Conservation (phyloP, 2,797 vertebrate species). For the Natrix natrix region DNA sequence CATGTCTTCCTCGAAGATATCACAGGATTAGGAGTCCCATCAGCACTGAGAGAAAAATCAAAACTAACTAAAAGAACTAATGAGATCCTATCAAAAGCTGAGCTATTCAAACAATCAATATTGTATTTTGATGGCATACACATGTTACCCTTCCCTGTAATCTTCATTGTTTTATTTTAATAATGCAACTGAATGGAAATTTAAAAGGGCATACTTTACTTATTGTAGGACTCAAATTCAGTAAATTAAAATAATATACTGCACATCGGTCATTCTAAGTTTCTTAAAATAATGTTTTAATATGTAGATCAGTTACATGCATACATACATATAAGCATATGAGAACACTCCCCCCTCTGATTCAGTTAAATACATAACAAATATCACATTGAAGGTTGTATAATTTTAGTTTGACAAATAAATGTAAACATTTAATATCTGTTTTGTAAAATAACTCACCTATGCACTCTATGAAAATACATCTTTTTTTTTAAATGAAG, state of each 20-base stretch:
- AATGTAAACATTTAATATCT: slow-evolving; percentile 28
- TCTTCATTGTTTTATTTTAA: background rate
- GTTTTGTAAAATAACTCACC: slow-evolving; percentile 50
- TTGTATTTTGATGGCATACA: background rate
- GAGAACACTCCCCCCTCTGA: background rate
- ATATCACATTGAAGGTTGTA: background rate
- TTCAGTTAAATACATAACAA: background rate
- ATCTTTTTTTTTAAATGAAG: slow-evolving; percentile 37
- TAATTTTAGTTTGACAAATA: background rate
- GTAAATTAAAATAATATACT: background rate
- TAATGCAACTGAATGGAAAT: background rate
- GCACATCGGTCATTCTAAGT: background rate
- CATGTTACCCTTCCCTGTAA: background rate
- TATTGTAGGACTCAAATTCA: background rate
- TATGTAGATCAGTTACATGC: background rate
- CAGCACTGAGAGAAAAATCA: background rate
- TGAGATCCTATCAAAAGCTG: background rate
- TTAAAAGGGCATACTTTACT: background rate
- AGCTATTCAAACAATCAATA: background rate
- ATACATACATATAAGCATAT: background rate
- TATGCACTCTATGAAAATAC: slow-evolving; percentile 35
- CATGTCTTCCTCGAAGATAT: background rate
- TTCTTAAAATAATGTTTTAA: background rate
- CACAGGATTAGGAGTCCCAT: background rate
- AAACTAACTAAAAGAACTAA: background rate